A percentile compares a stretch with the other conserved stretches of the same genome.
These are phyloP conservation scores for Eulemur macaco DNA, from an alignment of 2,113 vertebrate genomes.

Conservation along the genomic window DNA sequence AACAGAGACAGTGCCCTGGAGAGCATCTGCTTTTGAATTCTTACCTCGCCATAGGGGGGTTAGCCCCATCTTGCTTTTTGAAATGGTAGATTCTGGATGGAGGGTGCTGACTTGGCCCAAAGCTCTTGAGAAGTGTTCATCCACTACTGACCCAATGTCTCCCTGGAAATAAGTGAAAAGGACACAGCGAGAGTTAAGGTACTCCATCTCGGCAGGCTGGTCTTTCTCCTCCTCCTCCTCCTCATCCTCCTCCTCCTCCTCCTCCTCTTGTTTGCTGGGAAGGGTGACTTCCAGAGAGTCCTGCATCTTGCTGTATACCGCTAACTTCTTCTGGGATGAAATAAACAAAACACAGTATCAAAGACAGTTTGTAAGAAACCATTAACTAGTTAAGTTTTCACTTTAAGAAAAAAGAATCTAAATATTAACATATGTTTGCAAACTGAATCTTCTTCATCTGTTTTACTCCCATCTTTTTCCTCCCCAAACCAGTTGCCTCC, in stretches of 20 bases:
- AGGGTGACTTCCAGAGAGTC: slow-evolving; percentile 91
- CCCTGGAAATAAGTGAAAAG: slow-evolving; percentile 99
- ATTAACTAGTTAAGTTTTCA: slow-evolving; percentile 74
- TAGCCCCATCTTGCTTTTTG: slow-evolving; percentile 88
- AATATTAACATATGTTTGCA: slow-evolving; percentile 73
- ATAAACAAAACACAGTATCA: slow-evolving; percentile 82
- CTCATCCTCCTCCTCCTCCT: slow-evolving; percentile 87
- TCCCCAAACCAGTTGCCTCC: slow-evolving; percentile 37
- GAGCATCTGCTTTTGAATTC: slow-evolving; percentile 67
- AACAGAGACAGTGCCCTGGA: slow-evolving; percentile 47
- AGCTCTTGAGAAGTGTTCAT: slow-evolving; percentile 98
- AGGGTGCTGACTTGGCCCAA: slow-evolving; percentile 94
- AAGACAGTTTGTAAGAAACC: slow-evolving; percentile 63
- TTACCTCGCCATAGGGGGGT: slow-evolving; percentile 94
- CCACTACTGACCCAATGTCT: slow-evolving; percentile 96
- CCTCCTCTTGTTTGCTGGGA: slow-evolving; percentile 86
- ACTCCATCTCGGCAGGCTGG: slow-evolving; percentile 96
- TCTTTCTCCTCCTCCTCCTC: slow-evolving; percentile 88
- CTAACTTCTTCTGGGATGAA: slow-evolving; percentile 90
- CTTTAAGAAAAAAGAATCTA: slow-evolving; percentile 43
- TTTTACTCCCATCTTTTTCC: background rate
- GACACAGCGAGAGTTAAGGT: slow-evolving; percentile 97
- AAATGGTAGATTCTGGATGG: slow-evolving; percentile 86
- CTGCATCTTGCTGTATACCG: slow-evolving; percentile 95
- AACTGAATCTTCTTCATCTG: slow-evolving; percentile 55